Evolutionary conservation across 2,888 invertebrate species (phyloP).

Genomic region (Cremastobaeus sp.): DNA sequence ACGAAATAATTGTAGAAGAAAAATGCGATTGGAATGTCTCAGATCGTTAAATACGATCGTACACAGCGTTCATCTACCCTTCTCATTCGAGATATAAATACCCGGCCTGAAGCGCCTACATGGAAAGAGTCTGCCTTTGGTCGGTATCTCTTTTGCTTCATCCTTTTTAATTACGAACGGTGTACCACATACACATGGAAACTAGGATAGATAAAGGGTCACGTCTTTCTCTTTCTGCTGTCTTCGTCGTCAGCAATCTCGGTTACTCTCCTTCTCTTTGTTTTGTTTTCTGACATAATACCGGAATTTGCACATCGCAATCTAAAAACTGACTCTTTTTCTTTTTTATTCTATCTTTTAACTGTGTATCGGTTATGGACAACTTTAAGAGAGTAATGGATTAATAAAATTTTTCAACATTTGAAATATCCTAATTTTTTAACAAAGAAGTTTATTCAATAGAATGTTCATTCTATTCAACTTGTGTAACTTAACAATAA

Average conservation of each 20-base stretch:
- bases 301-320: constrained; percentile 48
- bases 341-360: constrained; percentile 26
- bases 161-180: constrained; percentile 59
- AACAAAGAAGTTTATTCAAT: too few relatives aligned
- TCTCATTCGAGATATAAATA: constrained; percentile 51
- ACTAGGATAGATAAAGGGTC: constrained; percentile 52
- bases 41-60: constrained; percentile 32
- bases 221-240: constrained; percentile 36
- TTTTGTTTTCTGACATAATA: constrained; percentile 42
- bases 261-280: constrained; percentile 31
- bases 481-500: too few relatives aligned
- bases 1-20: constrained; percentile 15
- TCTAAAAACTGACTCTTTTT: constrained; percentile 27
- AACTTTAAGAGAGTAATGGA: too few relatives aligned
- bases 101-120: constrained; percentile 46
- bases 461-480: too few relatives aligned
- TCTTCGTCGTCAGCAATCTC: constrained; percentile 33
- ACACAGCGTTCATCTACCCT: constrained; percentile 43
- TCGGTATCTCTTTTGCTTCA: constrained; percentile 56
- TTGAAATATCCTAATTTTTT: too few relatives aligned
- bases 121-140: constrained; percentile 53
- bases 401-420: too few relatives aligned
- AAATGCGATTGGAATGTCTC: constrained; percentile 36
- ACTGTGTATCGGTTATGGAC: too few relatives aligned
- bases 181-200: constrained; percentile 48